Evolutionary conservation across 2,888 invertebrate genomes (phyloP), one percentile per base, ranked within the genome.

Genomic region (Alcis repandata): DNA sequence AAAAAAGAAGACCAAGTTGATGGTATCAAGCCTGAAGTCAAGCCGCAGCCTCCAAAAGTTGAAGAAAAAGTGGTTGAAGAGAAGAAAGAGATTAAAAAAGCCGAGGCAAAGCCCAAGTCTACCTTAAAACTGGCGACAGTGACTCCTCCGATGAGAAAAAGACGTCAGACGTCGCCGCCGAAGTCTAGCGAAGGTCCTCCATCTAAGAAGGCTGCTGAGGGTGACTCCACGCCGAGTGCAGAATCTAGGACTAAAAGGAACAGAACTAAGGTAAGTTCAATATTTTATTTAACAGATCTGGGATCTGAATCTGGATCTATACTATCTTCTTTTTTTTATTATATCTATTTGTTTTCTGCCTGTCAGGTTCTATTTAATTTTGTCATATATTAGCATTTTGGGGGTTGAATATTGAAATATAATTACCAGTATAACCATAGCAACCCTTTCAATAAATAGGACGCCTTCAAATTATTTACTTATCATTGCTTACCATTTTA

Each of bases 61-160:
- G 89, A 87, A 41, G 89, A 90, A 59, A 86, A 87, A 68, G 73
- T 75, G 32, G 86, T 75, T 36, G 86, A 87, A 61, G 87, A 87
- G 59, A 86, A 86, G 69, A 56, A 73, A 20, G 90, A 89, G 52
- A 56, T 68, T 1, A 88, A 88, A 61, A 92, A 90, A 72, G 68
- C 79, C 4, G 93, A 91, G 69, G 76, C 79, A 20, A 85, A 86
- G 69, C 91, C 94, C 0, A 94, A 92, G 70, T 91, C 94, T 0
- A 94, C 94, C 4, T 75, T 94, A 75, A 94, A 94, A 76, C 75
- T 94, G 77, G 94, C 94, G 0, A 94, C 95, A 8, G 94, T 94
- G 36, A 94, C 94, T 17, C 94, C 94, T 0, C 93, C 94, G 19
- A 91, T 94, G 72, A 90, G 92, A 61, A 94, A 94, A 78, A 86